Conservation (phyloP, 2,888 invertebrate genomes). For the Torymus aiolomorphi region DNA sequence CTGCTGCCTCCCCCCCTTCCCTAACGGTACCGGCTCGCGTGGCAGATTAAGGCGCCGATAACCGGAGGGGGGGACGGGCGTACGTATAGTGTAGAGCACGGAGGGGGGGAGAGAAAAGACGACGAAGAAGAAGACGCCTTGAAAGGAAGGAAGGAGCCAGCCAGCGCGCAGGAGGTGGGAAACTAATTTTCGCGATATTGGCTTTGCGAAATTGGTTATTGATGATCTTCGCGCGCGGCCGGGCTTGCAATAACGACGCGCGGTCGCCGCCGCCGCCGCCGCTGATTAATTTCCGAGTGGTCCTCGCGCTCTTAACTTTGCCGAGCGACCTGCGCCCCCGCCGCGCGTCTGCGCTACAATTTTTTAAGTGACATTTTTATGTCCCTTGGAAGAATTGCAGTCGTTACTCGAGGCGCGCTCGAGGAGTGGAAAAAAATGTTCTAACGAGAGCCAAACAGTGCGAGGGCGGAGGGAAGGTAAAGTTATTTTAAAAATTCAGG, state of each 20-base stretch:
- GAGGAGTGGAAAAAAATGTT: not conserved
- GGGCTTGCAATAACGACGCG: conserved; percentile 61
- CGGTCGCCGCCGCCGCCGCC: not conserved
- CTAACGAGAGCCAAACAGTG: not conserved
- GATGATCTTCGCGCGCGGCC: conserved; percentile 68
- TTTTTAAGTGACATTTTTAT: conserved; percentile 21
- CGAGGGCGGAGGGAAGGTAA: too few species aligned
- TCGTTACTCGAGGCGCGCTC: not conserved
- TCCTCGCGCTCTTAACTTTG: conserved; percentile 4
- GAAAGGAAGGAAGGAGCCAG: not conserved
- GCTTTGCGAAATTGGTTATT: conserved; percentile 73
- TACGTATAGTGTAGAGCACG: not conserved
- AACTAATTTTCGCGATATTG: conserved; percentile 74
- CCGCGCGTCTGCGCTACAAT: not conserved
- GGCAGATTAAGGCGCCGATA: conserved; percentile 45
- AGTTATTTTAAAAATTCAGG: not conserved
- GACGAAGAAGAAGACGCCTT: not conserved
- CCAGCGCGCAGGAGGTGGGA: not conserved
- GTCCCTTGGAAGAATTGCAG: conserved; percentile 3
- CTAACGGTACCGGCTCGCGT: conserved; percentile 12
- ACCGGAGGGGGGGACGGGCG: not conserved
- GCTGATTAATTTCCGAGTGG: conserved; percentile 53
- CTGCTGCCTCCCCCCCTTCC: not conserved
- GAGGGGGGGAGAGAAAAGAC: too few species aligned
- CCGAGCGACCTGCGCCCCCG: not conserved